A percentile compares a stretch with the other conserved stretches of the same genome.
phyloP scores from a whole-genome alignment of 2,888 invertebrate genomes.

The Dascillus cervinus region DNA sequence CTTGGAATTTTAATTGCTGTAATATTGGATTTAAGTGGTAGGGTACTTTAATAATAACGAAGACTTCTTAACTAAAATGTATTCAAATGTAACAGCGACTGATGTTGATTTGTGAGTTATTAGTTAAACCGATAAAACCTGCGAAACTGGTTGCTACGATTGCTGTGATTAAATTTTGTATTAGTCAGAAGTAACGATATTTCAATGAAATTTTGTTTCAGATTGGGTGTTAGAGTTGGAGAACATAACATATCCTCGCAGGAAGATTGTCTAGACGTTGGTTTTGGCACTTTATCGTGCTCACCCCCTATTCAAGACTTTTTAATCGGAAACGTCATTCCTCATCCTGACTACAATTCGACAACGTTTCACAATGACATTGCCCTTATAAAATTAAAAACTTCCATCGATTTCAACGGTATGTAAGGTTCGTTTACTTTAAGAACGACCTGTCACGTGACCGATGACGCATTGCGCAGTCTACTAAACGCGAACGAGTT shows the following conservation, averaged over 20 bases:
- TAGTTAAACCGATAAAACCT: no score
- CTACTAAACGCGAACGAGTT: no score
- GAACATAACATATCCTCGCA: constrained; percentile 47
- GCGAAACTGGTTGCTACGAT: no score
- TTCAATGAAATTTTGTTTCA: constrained; percentile 25
- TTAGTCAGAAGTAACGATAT: constrained; percentile 28
- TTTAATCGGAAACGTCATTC: constrained; percentile 41
- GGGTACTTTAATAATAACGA: no score
- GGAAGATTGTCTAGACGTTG: constrained; percentile 37
- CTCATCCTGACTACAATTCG: constrained; percentile 48
- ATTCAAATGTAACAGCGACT: no score
- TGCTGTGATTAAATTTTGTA: constrained; percentile 40
- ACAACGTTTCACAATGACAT: constrained; percentile 50
- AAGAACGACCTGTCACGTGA: no score
- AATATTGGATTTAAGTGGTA: no score
- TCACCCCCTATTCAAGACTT: constrained; percentile 46
- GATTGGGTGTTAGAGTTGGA: constrained; percentile 54
- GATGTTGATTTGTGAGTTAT: no score
- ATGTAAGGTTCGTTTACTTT: constrained; percentile 18
- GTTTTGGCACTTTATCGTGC: constrained; percentile 30
- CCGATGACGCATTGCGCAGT: no score
- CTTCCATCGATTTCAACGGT: constrained; percentile 38
- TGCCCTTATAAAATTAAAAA: constrained; percentile 45
- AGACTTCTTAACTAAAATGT: no score
- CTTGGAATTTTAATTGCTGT: no score